Base-by-base conservation (phyloP, 2,797 vertebrate species). In the Parambassis ranga region DNA sequence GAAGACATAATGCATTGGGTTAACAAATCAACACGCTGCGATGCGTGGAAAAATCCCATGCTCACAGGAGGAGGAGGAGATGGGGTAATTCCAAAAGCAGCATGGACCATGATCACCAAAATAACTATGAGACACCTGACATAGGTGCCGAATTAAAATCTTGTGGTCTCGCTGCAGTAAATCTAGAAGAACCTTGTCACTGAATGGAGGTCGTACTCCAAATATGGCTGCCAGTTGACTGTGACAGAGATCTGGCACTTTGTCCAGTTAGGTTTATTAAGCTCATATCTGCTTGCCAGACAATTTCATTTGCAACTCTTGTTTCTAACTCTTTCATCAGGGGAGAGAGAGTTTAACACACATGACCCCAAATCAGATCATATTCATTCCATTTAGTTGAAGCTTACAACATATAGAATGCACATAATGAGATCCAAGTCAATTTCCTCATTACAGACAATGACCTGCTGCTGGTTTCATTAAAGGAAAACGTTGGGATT, bases 391-490 rank as follows among this genome's bases (percentile, higher is more conserved):
- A 1, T 35, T 48, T n/a, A 11, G 33, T 24, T 14, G 18, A 23
- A 64, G 38, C 26, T 7, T 23, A 19, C 20, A 42, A 44, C 15
- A 42, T 42, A 48, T 24, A 35, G 47, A 66, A 61, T 5, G 16
- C 47, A 31, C 28, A 24, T 71, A 78, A 88, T 81, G 58, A 80
- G 69, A 46, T 63, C 37, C 38, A 10, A 77, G 71, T 86, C 62
- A 74, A 49, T 77, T 69, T 65, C 35, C 75, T 81, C 63, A 69
- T 88, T 79, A 82, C 26, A 48, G 60, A 68, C 79, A 69, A 66
- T 63, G 81, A 77, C 74, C 72, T 43, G 61, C 73, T 10, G 65
- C 66, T 77, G 59, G 64, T 82, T 82, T 85, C 72, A 86, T 85
- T 87, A 86, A 82, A 78, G 72, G 3, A 7, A 58, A 42, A 61